Evolutionary conservation across 2,113 vertebrate genomes (phyloP), one percentile per base, ranked within the genome.

Genomic region (Colius striatus): DNA sequence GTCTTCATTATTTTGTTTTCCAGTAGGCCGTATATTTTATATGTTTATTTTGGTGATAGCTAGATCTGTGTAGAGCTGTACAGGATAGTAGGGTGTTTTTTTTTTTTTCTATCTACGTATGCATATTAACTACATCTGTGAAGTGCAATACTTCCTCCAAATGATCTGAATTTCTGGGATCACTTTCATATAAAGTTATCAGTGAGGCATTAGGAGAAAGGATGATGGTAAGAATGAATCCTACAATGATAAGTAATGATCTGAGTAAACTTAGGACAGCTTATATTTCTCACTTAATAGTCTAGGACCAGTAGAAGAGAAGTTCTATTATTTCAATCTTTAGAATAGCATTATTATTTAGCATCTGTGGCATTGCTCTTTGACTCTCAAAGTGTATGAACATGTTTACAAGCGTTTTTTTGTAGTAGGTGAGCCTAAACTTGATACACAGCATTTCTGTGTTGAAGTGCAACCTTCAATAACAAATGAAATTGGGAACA

Each of bases 1-100:
- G 88, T 95, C 82, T 92, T 94, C 92, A 93, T 94, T 96, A 89
- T 92, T 97, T 94, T 92, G 96, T 85, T 97, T 98, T 82, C 91
- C 66, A 96, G 81, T 96, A 96, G 92, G 58, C 48, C 96, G 61
- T 92, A 38, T 62, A 65, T 88, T 92, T 91, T 73, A 67, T 91
- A n/a, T 73, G 57, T 74, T 63, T 83, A 51, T 87, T 94, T 86
- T 91, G 90, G 65, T 94, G 65, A 70, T 95, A 91, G 92, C 19
- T 95, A 92, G 41, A 62, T 87, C 51, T 92, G 4, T 62, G 38
- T 92, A 87, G 67, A 91, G 15, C 81, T 87, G 36, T 77, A 94
- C 91, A 87, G 34, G 50, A 34, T 80, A 34, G 51, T 3, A 22
- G 20, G 74, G 87, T 55, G 25, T 3, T 47, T 55, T 71, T n/a